Percentiles rank a stretch among this genome's conserved stretches.
Evolutionary conservation across 2,113 vertebrate genomes (phyloP).

Genomic region (Eleginops maclovinus): DNA sequence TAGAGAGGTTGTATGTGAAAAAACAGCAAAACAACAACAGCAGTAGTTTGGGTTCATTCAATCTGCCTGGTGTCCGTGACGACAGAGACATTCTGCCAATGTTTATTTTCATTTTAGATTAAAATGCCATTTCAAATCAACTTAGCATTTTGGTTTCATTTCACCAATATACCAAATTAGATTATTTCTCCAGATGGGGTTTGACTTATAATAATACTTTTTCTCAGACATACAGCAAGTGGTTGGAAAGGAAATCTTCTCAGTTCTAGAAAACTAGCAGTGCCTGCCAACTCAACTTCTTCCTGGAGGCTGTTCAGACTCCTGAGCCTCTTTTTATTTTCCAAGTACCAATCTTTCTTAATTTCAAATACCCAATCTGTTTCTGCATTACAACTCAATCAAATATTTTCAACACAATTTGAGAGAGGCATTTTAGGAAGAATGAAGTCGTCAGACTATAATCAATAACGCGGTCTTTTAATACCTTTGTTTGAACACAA

Average conservation of each 20-base stretch:
- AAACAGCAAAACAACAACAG: not conserved
- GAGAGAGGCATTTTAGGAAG: not conserved
- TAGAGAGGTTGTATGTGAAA: not conserved
- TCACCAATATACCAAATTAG: slow-evolving; percentile 27
- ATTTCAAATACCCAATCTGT: slow-evolving; percentile 23
- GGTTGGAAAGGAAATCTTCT: not conserved
- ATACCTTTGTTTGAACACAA: not conserved
- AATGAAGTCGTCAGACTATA: not conserved
- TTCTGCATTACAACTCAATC: slow-evolving; percentile 2
- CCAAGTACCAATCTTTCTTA: not conserved
- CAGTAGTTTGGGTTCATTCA: no score
- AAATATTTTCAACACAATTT: not conserved
- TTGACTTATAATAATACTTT: slow-evolving; percentile 29
- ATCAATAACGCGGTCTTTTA: slow-evolving; percentile 1
- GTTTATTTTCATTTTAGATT: slow-evolving; percentile 9
- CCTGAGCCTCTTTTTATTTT: slow-evolving; percentile 12
- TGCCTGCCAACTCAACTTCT: slow-evolving; percentile 29
- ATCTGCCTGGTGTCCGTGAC: slow-evolving; percentile 1
- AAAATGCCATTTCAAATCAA: slow-evolving; percentile 30
- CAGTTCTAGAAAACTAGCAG: slow-evolving; percentile 10
- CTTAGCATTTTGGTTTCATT: slow-evolving; percentile 36
- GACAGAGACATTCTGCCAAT: not conserved
- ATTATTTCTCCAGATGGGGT: slow-evolving; percentile 14
- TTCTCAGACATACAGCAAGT: slow-evolving; percentile 27
- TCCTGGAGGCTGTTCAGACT: slow-evolving; percentile 23